Base-by-base conservation (phyloP, 2,113 vertebrate species). In the Cyprinodon variegatus region DNA sequence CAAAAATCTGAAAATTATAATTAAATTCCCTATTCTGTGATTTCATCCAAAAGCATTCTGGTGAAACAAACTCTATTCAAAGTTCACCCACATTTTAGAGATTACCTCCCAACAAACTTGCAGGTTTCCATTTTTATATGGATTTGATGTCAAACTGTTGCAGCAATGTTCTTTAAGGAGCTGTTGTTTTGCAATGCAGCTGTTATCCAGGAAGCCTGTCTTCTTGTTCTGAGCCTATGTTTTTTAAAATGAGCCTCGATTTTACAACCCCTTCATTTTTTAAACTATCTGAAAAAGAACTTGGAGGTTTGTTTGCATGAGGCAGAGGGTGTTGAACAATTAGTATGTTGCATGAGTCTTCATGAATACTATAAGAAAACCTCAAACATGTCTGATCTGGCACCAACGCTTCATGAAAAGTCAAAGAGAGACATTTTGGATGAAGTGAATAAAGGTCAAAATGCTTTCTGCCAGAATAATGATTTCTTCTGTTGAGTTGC, bases 301-400 rank as follows among this genome's bases (percentile, higher is more conserved):
- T 73, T 79, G 77, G 61, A 68, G 85, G 67, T 76, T 45, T 73
- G 88, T 74, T 85, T 45, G 68, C 66, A 17, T 14, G 62, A 63
- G 72, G 65, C 72, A 59, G 61, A 50, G 61, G 66, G 77, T 67
- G 71, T 74, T 85, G 83, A 89, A 88, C 91, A 86, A 91, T 88
- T 87, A 92, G 89, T 86, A 82, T 57, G 17, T 78, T 72, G 82
- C 89, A 86, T 83, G 65, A 85, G 90, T 93, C 84, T 81, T 86
- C 22, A 61, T 88, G 83, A 65, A 90, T 88, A 82, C 91, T 79
- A 82, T 1, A 61, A 93, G 85, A 91, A 84, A 72, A 8, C 17
- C 75, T 61, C 70, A 53, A 74, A 60, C 81, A 73, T 87, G 61
- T 92, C 90, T 88, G 88, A 94, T 93, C 81, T 94, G 94, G 93